phyloP scores from a whole-genome alignment of 2,888 invertebrate species.

The Entomobrya proxima region DNA sequence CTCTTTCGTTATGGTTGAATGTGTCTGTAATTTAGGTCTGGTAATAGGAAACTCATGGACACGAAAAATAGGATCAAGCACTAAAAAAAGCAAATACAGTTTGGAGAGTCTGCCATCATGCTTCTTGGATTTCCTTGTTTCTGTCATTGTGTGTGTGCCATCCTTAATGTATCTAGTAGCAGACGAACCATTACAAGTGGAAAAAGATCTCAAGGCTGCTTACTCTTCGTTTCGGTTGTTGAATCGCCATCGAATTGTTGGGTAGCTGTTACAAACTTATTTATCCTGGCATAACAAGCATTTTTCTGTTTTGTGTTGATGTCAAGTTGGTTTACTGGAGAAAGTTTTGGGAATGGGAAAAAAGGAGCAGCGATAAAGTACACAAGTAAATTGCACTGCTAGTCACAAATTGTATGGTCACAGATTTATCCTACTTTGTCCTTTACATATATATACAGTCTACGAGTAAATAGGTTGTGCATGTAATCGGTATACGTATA shows the following conservation, averaged over 20 bases:
- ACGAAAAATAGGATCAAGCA: constrained; percentile 74
- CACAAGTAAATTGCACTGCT: constrained; percentile 55
- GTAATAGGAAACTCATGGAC: constrained; percentile 74
- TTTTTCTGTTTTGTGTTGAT: constrained; percentile 25
- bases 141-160: constrained; percentile 27
- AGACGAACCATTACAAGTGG: constrained; percentile 58
- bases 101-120: constrained; percentile 6
- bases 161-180: constrained; percentile 48
- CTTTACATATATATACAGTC: not conserved
- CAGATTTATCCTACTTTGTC: no score
- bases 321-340: constrained; percentile 50
- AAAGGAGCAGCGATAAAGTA: not conserved
- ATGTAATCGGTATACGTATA: not conserved
- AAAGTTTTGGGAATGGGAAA: constrained; percentile 26
- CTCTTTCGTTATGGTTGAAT: constrained; percentile 75
- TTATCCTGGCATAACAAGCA: constrained; percentile 44
- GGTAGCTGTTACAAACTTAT: constrained; percentile 36
- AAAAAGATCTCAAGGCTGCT: constrained; percentile 63
- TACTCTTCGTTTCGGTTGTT: constrained; percentile 64
- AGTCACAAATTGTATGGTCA: constrained; percentile 31
- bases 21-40: constrained; percentile 76
- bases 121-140: not conserved
- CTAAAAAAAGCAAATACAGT: constrained; percentile 46
- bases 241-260: constrained; percentile 58
- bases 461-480: not conserved